A percentile compares a stretch with the other conserved stretches of the same genome.
These are phyloP conservation scores for Atrina japonica DNA, from an alignment of 2,888 invertebrate genomes.

Conservation along the genomic window DNA sequence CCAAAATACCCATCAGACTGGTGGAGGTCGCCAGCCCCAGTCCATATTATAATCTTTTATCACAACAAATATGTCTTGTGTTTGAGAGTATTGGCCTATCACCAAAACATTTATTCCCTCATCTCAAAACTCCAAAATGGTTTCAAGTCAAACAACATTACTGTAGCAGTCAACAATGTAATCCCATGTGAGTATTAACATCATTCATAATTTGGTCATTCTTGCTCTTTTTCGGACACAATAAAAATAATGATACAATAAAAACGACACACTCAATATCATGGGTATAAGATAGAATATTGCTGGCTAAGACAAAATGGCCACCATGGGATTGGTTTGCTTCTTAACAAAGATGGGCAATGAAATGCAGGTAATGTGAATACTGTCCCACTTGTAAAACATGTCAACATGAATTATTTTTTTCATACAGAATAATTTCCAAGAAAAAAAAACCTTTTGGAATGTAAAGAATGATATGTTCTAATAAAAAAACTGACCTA, in stretches of 20 bases:
- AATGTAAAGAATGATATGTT: too few species aligned
- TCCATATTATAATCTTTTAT: too few species aligned
- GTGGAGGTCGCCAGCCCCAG: too few species aligned
- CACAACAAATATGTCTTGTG: too few species aligned
- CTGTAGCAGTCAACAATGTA: constrained; percentile 14
- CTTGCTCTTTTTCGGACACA: constrained; percentile 41
- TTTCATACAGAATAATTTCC: neutral
- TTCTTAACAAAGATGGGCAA: neutral
- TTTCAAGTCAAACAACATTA: constrained; percentile 31
- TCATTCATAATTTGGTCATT: constrained; percentile 32
- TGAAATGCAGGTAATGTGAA: constrained; percentile 9
- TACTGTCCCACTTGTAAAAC: neutral
- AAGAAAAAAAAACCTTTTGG: neutral
- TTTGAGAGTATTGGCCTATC: neutral
- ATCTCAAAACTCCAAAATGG: constrained; percentile 10
- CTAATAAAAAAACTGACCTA: too few species aligned
- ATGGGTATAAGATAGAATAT: constrained; percentile 17
- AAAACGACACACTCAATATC: constrained; percentile 19
- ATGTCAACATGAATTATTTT: constrained; percentile 8
- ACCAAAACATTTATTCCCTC: constrained; percentile 1
- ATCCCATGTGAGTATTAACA: constrained; percentile 21
- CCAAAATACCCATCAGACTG: too few species aligned
- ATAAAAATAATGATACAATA: constrained; percentile 32
- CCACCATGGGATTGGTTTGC: neutral
- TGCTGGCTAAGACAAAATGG: constrained; percentile 14